Percentiles rank a stretch among this genome's conserved stretches.
Conservation (phyloP, 2,888 invertebrate species). For the Operophtera brumata region DNA sequence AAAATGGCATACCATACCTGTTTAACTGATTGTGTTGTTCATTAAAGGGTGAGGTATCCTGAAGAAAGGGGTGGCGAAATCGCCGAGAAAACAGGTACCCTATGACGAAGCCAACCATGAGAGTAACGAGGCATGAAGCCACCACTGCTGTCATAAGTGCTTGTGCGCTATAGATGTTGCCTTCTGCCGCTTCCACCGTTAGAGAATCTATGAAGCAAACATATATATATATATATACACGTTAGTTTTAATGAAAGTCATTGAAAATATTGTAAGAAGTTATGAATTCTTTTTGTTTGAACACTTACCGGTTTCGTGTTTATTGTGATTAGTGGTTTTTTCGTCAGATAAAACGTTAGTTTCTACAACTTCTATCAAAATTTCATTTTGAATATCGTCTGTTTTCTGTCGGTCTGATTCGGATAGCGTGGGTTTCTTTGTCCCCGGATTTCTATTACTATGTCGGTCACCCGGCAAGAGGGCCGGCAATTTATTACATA, state of each 20-base stretch:
- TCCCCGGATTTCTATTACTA: conserved; percentile 68
- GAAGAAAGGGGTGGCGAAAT: conserved; percentile 86
- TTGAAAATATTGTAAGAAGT: neutral
- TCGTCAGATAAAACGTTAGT: conserved; percentile 82
- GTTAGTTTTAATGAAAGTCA: neutral
- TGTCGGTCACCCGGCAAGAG: conserved; percentile 65
- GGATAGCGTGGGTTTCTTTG: conserved; percentile 66
- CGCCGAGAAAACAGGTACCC: conserved; percentile 91
- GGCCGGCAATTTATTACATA: conserved; percentile 75
- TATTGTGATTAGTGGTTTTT: conserved; percentile 71
- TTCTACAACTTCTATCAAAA: conserved; percentile 83
- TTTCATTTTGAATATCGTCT: conserved; percentile 83
- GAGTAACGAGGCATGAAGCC: conserved; percentile 88
- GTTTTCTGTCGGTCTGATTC: conserved; percentile 78
- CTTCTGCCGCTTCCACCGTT: conserved; percentile 80
- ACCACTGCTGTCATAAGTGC: conserved; percentile 90
- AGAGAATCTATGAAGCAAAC: conserved; percentile 55
- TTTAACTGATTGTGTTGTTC: conserved; percentile 90
- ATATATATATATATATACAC: neutral
- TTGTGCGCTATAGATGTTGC: conserved; percentile 89
- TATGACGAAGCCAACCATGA: conserved; percentile 90
- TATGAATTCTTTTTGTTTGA: neutral
- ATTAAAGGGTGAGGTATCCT: conserved; percentile 86
- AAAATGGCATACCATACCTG: conserved; percentile 66
- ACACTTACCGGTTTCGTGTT: conserved; percentile 71